These are phyloP conservation scores for Felis chaus DNA, from an alignment of 2,113 vertebrate genomes.

Conservation along the genomic window DNA sequence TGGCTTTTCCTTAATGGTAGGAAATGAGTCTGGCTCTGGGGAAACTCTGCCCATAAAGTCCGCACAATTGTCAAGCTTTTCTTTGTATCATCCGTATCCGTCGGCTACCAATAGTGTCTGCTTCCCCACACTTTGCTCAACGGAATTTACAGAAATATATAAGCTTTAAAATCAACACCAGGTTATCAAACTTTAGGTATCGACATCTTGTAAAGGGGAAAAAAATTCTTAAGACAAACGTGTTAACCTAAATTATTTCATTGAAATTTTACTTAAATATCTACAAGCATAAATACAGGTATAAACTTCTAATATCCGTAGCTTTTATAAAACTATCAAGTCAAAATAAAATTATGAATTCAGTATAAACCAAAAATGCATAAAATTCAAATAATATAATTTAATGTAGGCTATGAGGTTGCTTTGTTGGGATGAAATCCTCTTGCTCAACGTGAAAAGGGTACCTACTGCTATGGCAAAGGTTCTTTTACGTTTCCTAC, in stretches of 20 bases:
- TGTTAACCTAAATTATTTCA: conserved; percentile 4
- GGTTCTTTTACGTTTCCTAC: neutral
- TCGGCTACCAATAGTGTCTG: neutral
- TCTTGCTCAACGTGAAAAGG: neutral
- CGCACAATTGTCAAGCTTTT: neutral
- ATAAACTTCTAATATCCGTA: neutral
- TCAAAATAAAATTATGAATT: conserved; percentile 48
- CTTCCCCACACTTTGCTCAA: neutral
- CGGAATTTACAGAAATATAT: neutral
- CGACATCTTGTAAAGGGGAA: neutral
- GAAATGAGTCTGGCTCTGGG: neutral
- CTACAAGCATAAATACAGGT: neutral
- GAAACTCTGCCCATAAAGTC: neutral
- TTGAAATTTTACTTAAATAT: conserved; percentile 20
- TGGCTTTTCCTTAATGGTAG: neutral
- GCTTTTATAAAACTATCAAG: neutral
- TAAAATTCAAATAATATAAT: conserved; percentile 25
- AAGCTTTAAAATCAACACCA: neutral
- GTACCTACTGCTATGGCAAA: neutral
- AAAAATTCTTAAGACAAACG: neutral
- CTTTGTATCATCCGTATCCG: neutral
- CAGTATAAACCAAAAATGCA: neutral
- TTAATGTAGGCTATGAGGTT: neutral
- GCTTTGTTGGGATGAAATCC: neutral
- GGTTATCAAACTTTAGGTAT: neutral